phyloP scores from a whole-genome alignment of 2,888 invertebrate species.

The Morinoia aosen region DNA sequence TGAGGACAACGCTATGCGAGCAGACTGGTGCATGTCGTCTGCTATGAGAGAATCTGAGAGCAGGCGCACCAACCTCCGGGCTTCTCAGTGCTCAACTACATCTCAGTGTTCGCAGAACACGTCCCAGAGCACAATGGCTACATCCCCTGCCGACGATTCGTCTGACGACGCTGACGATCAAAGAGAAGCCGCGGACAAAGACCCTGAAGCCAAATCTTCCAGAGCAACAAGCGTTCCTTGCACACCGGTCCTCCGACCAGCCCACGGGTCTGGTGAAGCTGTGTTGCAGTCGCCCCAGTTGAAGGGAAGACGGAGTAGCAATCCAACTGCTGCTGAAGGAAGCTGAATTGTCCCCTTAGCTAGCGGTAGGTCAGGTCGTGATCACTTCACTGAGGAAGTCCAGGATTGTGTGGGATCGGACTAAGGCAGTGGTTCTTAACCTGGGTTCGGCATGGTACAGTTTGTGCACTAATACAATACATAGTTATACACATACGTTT shows the following conservation, averaged over 20 bases:
- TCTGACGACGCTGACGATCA: background rate
- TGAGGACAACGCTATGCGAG: background rate
- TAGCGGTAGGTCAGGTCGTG: background rate
- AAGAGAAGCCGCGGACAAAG: background rate
- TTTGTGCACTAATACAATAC: no score
- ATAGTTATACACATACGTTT: no score
- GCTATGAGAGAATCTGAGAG: background rate
- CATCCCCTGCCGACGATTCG: constrained; percentile 8
- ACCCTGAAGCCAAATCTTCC: background rate
- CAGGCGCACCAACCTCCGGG: background rate
- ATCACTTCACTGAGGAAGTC: background rate
- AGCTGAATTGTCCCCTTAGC: background rate
- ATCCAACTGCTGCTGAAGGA: background rate
- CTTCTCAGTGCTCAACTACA: constrained; percentile 7
- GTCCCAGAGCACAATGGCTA: background rate
- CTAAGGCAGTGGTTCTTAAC: no score
- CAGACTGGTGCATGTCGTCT: background rate
- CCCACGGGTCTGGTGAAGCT: background rate
- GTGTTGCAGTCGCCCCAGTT: background rate
- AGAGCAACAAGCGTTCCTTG: constrained; percentile 18
- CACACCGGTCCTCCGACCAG: background rate
- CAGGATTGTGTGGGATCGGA: background rate
- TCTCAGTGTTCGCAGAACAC: constrained; percentile 18
- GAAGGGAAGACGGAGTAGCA: constrained; percentile 11
- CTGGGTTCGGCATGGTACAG: no score